Percentiles rank a stretch among this genome's conserved stretches.
These are phyloP conservation scores for Leptoclinus maculatus DNA, from an alignment of 2,797 vertebrate genomes.

Conservation along the genomic window DNA sequence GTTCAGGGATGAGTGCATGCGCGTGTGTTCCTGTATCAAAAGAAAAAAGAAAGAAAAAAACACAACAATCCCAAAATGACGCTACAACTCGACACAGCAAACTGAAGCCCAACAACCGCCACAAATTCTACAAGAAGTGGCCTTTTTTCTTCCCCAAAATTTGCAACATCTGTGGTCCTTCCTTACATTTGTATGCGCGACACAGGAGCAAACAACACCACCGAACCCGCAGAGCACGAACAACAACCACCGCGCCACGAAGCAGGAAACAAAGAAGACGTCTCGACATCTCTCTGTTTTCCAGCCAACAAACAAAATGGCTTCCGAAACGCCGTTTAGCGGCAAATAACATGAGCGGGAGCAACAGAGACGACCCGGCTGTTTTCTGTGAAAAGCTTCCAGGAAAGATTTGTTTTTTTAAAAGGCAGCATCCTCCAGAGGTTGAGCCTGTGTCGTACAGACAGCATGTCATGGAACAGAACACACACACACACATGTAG, in stretches of 20 bases:
- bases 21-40: slow-evolving; percentile 39
- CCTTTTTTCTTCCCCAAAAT: slow-evolving; percentile 1
- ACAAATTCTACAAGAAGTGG: slow-evolving; percentile 27
- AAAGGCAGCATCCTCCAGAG: background rate
- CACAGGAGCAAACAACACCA: slow-evolving; percentile 54
- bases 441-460: background rate
- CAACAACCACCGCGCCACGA: slow-evolving; percentile 57
- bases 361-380: slow-evolving; percentile 11
- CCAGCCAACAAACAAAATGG: slow-evolving; percentile 75
- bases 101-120: slow-evolving; percentile 21
- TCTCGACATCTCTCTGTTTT: slow-evolving; percentile 60
- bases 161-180: slow-evolving; percentile 31
- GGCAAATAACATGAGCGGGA: slow-evolving; percentile 41
- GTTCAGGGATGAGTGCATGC: slow-evolving; percentile 25
- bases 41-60: slow-evolving; percentile 8
- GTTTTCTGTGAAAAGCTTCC: slow-evolving; percentile 25
- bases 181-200: slow-evolving; percentile 52
- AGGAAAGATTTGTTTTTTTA: slow-evolving; percentile 10
- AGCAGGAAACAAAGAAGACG: slow-evolving; percentile 69
- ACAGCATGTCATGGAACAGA: background rate
- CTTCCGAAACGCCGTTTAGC: slow-evolving; percentile 49
- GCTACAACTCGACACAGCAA: slow-evolving; percentile 3
- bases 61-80: slow-evolving; percentile 40
- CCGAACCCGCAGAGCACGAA: slow-evolving; percentile 47
- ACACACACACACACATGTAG: too few species aligned